Conservation (phyloP, 2,113 vertebrate genomes). For the Epinephelus cyanopodus region DNA sequence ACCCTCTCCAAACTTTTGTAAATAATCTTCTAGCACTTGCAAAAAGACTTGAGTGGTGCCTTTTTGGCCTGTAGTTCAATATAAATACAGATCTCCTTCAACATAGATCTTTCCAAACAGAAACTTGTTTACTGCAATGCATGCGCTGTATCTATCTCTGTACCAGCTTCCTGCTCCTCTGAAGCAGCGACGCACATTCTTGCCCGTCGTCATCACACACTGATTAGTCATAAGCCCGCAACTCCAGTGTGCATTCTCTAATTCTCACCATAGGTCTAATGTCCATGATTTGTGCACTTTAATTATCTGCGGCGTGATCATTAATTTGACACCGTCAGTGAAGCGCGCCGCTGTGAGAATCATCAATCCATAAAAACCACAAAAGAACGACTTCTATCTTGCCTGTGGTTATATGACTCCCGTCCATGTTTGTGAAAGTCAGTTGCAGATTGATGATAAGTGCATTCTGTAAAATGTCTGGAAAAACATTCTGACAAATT, state of each 20-base stretch:
- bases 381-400: constrained; percentile 37
- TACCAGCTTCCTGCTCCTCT: not conserved
- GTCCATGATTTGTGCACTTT: constrained; percentile 64
- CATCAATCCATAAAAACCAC: constrained; percentile 64
- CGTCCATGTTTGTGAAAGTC: constrained; percentile 26
- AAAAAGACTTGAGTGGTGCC: constrained; percentile 25
- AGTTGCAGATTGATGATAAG: constrained; percentile 31
- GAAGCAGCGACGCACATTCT: constrained; percentile 20
- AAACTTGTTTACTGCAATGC: not conserved
- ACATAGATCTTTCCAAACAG: constrained; percentile 28
- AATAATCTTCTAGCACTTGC: constrained; percentile 46
- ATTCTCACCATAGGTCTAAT: constrained; percentile 35
- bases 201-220: constrained; percentile 41
- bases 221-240: constrained; percentile 54
- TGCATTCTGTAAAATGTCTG: constrained; percentile 12
- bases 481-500: constrained; percentile 25
- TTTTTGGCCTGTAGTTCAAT: constrained; percentile 18
- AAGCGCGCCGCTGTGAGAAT: constrained; percentile 48
- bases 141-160: not conserved
- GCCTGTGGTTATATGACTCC: constrained; percentile 18
- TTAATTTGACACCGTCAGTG: constrained; percentile 67
- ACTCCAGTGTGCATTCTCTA: constrained; percentile 33
- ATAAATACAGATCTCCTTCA: constrained; percentile 41
- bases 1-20: constrained; percentile 23
- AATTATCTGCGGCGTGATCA: constrained; percentile 67